Evolutionary conservation across 2,797 vertebrate species (phyloP).

Genomic region (Peromyscus attwateri): DNA sequence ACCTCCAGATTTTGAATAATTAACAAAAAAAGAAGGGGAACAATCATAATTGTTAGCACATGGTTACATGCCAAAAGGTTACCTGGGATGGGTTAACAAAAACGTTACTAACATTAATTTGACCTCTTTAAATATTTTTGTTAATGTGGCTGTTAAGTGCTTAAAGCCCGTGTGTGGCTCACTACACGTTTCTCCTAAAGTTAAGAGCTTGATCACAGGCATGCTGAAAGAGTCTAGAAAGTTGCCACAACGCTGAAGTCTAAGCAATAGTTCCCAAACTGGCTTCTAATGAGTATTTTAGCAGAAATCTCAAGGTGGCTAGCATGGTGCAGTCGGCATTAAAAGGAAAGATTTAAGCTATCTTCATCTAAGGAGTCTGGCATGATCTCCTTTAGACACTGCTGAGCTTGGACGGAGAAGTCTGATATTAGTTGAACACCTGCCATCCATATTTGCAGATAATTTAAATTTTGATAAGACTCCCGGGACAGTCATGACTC

Average conservation of each 20-base stretch:
- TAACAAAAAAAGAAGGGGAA: constrained; percentile 6
- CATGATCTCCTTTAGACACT: constrained; percentile 49
- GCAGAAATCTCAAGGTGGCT: constrained; percentile 38
- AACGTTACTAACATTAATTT: constrained; percentile 26
- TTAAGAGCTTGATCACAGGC: not conserved
- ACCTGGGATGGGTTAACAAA: constrained; percentile 15
- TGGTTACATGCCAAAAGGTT: constrained; percentile 15
- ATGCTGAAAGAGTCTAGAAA: constrained; percentile 7
- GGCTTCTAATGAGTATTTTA: constrained; percentile 2
- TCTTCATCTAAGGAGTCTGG: constrained; percentile 13
- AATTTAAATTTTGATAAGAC: constrained; percentile 62
- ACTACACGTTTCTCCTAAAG: not conserved
- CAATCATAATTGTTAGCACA: not conserved
- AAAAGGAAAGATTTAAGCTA: constrained; percentile 60
- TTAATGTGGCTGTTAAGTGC: not conserved
- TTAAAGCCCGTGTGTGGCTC: not conserved
- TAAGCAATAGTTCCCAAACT: not conserved
- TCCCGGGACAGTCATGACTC: constrained; percentile 47
- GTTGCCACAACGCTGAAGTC: not conserved
- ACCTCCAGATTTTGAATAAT: not conserved
- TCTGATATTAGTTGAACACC: constrained; percentile 5
- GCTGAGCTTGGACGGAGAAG: not conserved
- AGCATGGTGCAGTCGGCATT: not conserved
- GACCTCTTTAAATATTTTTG: constrained; percentile 49
- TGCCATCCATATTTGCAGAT: constrained; percentile 41